Percentiles rank a stretch among this genome's conserved stretches.
Conservation (phyloP, 2,113 vertebrate species). For the Pristiophorus japonicus region DNA sequence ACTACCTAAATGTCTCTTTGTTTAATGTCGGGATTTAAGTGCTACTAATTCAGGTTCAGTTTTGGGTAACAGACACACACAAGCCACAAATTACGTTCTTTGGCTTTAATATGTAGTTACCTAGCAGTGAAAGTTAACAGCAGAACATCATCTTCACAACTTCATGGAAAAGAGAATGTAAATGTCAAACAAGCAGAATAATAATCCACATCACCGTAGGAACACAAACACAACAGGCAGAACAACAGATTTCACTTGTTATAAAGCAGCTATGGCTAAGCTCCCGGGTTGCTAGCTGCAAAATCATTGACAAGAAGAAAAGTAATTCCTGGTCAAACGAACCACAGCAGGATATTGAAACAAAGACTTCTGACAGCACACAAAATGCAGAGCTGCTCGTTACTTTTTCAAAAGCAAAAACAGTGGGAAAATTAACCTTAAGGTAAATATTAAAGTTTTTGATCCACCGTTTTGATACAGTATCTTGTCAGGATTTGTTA, state of each 20-base stretch:
- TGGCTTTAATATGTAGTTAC: slow-evolving; percentile 6
- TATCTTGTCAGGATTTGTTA: background rate
- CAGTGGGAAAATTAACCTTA: slow-evolving; percentile 27
- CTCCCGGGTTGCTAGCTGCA: background rate
- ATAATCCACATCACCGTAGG: slow-evolving; percentile 12
- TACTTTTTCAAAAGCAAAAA: slow-evolving; percentile 12
- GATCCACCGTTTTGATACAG: background rate
- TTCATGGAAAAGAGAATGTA: slow-evolving; percentile 24
- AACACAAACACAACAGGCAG: slow-evolving; percentile 30
- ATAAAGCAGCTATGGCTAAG: slow-evolving; percentile 17
- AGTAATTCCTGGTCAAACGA: background rate
- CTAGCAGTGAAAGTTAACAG: background rate
- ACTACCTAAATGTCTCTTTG: background rate
- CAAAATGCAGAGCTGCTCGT: slow-evolving; percentile 16
- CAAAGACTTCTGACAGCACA: slow-evolving; percentile 16
- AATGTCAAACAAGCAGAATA: slow-evolving; percentile 14
- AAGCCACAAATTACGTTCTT: background rate
- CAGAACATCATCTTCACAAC: background rate
- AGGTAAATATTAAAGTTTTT: slow-evolving; percentile 16
- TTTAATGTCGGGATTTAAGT: slow-evolving; percentile 30
- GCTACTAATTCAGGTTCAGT: background rate
- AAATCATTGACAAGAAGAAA: slow-evolving; percentile 18
- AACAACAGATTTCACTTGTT: background rate
- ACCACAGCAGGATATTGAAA: slow-evolving; percentile 24
- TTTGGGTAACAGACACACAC: background rate